These are phyloP conservation scores for Oxyruncus cristatus DNA, from an alignment of 2,113 vertebrate genomes.

Conservation along the genomic window DNA sequence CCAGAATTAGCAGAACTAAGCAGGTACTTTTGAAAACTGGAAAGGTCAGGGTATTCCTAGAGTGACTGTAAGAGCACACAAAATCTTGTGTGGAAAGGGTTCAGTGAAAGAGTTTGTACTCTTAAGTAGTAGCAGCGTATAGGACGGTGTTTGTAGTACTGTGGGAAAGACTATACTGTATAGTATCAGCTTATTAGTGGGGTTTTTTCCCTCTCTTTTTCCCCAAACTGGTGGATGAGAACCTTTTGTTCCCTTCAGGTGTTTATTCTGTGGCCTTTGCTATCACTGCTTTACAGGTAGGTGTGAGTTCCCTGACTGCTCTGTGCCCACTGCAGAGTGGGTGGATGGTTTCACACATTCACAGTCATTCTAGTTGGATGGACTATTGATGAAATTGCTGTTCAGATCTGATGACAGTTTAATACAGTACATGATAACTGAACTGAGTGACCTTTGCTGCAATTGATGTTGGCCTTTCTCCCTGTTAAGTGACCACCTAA, in stretches of 20 bases:
- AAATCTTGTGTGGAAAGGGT: neutral
- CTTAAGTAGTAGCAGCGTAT: neutral
- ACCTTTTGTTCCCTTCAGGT: neutral
- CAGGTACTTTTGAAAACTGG: neutral
- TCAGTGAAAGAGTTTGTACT: neutral
- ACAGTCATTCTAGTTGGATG: conserved; percentile 47
- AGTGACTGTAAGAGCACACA: neutral
- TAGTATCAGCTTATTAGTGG: neutral
- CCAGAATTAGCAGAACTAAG: neutral
- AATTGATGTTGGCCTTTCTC: conserved; percentile 71
- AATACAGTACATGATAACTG: conserved; percentile 70
- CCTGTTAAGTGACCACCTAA: conserved; percentile 71
- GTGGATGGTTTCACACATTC: conserved; percentile 22
- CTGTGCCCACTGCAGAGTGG: neutral
- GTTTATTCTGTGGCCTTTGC: neutral
- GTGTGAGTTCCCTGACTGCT: neutral
- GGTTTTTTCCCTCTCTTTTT: neutral
- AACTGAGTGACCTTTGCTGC: conserved; percentile 71
- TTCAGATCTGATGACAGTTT: conserved; percentile 73
- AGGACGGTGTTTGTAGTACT: fast-evolving
- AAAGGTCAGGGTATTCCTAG: neutral
- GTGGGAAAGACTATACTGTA: neutral
- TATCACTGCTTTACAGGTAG: neutral
- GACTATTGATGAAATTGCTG: conserved; percentile 71
- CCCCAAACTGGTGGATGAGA: neutral